These are phyloP conservation scores for Noctilio leporinus DNA, from an alignment of 2,113 vertebrate species.

Conservation along the genomic window DNA sequence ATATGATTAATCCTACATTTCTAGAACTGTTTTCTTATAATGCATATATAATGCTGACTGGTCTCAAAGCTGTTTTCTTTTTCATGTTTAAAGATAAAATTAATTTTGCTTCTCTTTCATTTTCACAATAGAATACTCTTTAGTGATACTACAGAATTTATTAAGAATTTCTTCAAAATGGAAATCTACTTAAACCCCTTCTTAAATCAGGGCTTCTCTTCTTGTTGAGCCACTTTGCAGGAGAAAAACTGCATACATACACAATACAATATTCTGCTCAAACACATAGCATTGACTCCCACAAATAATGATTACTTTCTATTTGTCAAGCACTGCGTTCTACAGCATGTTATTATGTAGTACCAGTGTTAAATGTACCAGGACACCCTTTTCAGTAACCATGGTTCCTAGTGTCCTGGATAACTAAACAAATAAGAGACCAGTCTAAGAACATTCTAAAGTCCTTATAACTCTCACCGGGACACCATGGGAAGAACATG, in stretches of 20 bases:
- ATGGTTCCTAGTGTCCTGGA: background rate
- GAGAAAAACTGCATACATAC: constrained; percentile 69
- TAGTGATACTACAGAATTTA: constrained; percentile 77
- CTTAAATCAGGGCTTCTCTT: constrained; percentile 70
- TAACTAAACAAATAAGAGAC: background rate
- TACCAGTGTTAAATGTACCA: constrained; percentile 28
- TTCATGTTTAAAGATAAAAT: constrained; percentile 77
- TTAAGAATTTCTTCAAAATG: constrained; percentile 72
- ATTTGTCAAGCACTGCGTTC: constrained; percentile 36
- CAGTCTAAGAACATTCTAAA: background rate
- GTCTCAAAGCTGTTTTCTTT: constrained; percentile 75
- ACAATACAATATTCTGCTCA: constrained; percentile 77
- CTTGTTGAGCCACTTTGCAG: constrained; percentile 72
- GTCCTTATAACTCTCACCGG: constrained; percentile 20
- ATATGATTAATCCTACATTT: constrained; percentile 80
- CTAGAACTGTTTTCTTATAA: constrained; percentile 77
- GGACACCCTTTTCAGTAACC: background rate
- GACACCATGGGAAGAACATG: constrained; percentile 10
- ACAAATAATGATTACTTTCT: constrained; percentile 27
- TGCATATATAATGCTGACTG: constrained; percentile 71
- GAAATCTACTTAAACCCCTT: constrained; percentile 68
- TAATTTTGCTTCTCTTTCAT: constrained; percentile 76
- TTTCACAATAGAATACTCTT: constrained; percentile 80
- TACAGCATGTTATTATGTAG: constrained; percentile 19
- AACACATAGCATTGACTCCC: constrained; percentile 74